phyloP scores from a whole-genome alignment of 2,888 invertebrate species.

The Cryptus armator region DNA sequence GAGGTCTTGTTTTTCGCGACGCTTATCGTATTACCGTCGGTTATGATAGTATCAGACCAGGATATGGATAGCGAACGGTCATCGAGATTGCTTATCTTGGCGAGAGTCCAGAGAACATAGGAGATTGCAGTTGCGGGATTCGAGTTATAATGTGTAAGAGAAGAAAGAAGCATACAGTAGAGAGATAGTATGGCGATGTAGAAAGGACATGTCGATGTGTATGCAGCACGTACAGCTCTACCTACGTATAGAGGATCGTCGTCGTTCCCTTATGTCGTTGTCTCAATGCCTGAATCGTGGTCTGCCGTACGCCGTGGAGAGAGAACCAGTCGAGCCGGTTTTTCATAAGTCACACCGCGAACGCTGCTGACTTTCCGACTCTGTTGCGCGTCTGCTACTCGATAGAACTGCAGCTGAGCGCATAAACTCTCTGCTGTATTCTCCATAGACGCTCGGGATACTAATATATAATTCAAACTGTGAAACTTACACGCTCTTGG shows the following conservation, averaged over 20 bases:
- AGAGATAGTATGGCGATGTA: neutral
- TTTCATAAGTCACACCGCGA: slow-evolving; percentile 66
- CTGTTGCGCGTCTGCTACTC: slow-evolving; percentile 20
- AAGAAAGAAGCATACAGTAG: no score
- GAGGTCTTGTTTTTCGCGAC: slow-evolving; percentile 43
- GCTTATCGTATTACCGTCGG: slow-evolving; percentile 67
- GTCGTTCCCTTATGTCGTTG: slow-evolving; percentile 58
- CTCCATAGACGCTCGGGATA: slow-evolving; percentile 12
- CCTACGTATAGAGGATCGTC: slow-evolving; percentile 12
- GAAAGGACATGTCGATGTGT: slow-evolving; percentile 4
- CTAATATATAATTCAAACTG: slow-evolving; percentile 30
- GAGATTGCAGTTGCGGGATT: neutral
- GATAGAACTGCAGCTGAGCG: slow-evolving; percentile 42
- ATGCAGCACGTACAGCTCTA: slow-evolving; percentile 17
- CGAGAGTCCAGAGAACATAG: slow-evolving; percentile 67
- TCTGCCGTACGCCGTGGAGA: slow-evolving; percentile 23
- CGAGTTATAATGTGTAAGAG: neutral
- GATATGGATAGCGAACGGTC: slow-evolving; percentile 69
- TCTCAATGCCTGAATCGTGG: slow-evolving; percentile 43
- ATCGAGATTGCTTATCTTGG: slow-evolving; percentile 74
- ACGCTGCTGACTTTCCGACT: slow-evolving; percentile 11
- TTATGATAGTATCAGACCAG: slow-evolving; percentile 31
- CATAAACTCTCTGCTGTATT: slow-evolving; percentile 45
- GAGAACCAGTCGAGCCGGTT: slow-evolving; percentile 69
- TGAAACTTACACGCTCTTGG: slow-evolving; percentile 14